Conservation (phyloP, 2,888 invertebrate species). For the Sturmia bella region DNA sequence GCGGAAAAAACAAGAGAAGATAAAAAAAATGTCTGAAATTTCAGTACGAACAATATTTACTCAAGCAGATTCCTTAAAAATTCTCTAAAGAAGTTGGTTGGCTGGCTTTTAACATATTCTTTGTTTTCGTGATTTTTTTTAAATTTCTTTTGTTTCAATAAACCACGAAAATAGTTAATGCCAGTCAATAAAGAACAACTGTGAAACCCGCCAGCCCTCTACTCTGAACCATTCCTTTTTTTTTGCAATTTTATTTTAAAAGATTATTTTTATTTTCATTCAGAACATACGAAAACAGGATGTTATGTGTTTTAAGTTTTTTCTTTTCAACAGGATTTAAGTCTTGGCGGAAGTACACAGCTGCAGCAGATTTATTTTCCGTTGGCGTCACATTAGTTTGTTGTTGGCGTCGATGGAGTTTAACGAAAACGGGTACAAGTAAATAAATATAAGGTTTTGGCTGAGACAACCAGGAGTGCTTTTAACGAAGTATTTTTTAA, state of each 20-base stretch:
- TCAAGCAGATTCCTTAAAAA: conserved; percentile 52
- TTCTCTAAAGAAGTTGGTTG: conserved; percentile 54
- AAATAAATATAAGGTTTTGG: not conserved
- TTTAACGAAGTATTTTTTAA: no score
- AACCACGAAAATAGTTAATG: conserved; percentile 68
- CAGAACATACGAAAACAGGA: conserved; percentile 51
- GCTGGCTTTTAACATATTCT: conserved; percentile 53
- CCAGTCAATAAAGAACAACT: conserved; percentile 64
- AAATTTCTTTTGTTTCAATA: conserved; percentile 53
- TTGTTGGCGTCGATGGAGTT: conserved; percentile 51
- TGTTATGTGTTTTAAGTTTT: conserved; percentile 30
- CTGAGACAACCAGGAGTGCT: not conserved
- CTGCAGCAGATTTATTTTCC: conserved; percentile 66
- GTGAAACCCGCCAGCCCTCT: conserved; percentile 41
- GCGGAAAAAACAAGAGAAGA: conserved; percentile 25
- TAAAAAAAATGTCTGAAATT: conserved; percentile 31
- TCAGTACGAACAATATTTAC: conserved; percentile 62
- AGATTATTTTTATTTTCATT: conserved; percentile 42
- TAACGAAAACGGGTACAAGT: not conserved
- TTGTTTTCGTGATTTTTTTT: not conserved
- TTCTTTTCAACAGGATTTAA: conserved; percentile 50
- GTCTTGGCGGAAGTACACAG: conserved; percentile 62
- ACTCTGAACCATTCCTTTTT: conserved; percentile 13
- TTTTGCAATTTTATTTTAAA: conserved; percentile 19
- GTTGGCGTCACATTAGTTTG: conserved; percentile 64